phyloP scores from a whole-genome alignment of 2,888 invertebrate species.

The Mechanitis messenoides region DNA sequence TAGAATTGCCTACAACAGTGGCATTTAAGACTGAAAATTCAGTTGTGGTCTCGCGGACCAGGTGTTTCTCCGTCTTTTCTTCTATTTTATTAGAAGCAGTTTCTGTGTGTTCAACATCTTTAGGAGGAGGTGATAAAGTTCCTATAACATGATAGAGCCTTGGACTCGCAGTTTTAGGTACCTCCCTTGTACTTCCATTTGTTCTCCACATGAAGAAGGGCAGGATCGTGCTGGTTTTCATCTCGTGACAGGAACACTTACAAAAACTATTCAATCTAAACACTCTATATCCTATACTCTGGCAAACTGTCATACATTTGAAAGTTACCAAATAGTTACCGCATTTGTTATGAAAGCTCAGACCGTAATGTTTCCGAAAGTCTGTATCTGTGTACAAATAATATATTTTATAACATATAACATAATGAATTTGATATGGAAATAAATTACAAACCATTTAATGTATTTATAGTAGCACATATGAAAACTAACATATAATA shows the following conservation, averaged over 20 bases:
- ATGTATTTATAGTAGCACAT: constrained; percentile 30
- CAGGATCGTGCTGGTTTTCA: constrained; percentile 47
- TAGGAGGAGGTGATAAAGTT: constrained; percentile 41
- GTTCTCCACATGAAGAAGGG: constrained; percentile 58
- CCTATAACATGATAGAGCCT: constrained; percentile 50
- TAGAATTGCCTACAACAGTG: constrained; percentile 3
- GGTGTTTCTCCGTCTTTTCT: background rate
- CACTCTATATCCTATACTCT: constrained; percentile 53
- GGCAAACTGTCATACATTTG: constrained; percentile 57
- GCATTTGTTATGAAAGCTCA: constrained; percentile 48
- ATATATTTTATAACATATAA: background rate
- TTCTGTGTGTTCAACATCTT: background rate
- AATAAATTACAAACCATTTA: constrained; percentile 30
- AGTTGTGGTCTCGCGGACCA: background rate
- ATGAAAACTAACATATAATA: constrained; percentile 32
- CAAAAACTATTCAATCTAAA: constrained; percentile 48
- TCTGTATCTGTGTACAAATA: constrained; percentile 36
- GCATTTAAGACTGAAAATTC: background rate
- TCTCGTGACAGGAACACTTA: constrained; percentile 54
- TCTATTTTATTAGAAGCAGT: background rate
- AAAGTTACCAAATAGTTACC: constrained; percentile 46
- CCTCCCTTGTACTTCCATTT: constrained; percentile 46
- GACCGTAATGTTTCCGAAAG: constrained; percentile 53
- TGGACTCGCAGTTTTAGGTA: constrained; percentile 46
- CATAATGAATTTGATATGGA: constrained; percentile 5